Conservation (phyloP, 2,113 vertebrate species). For the Perca flavescens region DNA sequence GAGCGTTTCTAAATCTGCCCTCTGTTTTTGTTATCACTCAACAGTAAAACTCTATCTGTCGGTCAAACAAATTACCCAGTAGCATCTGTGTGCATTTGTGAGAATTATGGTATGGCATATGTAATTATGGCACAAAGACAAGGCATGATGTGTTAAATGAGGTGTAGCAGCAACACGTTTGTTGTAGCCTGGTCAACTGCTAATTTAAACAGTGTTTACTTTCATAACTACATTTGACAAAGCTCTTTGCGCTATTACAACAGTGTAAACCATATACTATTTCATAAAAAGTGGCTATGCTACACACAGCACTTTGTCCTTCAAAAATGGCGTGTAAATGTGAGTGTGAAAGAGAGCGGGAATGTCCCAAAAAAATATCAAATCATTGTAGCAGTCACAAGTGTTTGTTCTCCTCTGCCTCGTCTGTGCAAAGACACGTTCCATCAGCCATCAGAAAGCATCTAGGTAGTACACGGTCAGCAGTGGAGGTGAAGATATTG, state of each 20-base stretch:
- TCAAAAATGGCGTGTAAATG: conserved; percentile 57
- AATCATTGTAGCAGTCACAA: conserved; percentile 47
- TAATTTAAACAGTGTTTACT: conserved; percentile 55
- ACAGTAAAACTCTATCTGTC: conserved; percentile 16
- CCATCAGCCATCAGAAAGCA: conserved; percentile 56
- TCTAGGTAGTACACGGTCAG: conserved; percentile 71
- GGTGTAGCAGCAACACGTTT: conserved; percentile 81
- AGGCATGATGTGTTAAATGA: conserved; percentile 80
- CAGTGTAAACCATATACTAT: conserved; percentile 58
- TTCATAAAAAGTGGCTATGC: conserved; percentile 53
- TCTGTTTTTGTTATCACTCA: conserved; percentile 21
- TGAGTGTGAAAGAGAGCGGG: conserved; percentile 50
- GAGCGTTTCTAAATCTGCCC: conserved; percentile 27
- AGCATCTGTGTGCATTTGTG: conserved; percentile 52
- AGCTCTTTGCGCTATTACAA: conserved; percentile 44
- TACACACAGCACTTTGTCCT: conserved; percentile 62
- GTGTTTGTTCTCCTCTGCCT: conserved; percentile 50
- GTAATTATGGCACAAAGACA: conserved; percentile 73
- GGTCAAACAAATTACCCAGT: conserved; percentile 12
- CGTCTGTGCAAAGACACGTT: conserved; percentile 65
- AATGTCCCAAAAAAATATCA: conserved; percentile 49
- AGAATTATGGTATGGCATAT: conserved; percentile 24
- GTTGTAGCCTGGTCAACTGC: conserved; percentile 61
- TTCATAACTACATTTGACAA: conserved; percentile 52
- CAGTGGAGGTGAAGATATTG: conserved; percentile 78